Percentiles rank a stretch among this genome's conserved stretches.
These are phyloP conservation scores for Acromyrmex echinatior DNA, from an alignment of 1,140 invertebrate species.

Conservation along the genomic window DNA sequence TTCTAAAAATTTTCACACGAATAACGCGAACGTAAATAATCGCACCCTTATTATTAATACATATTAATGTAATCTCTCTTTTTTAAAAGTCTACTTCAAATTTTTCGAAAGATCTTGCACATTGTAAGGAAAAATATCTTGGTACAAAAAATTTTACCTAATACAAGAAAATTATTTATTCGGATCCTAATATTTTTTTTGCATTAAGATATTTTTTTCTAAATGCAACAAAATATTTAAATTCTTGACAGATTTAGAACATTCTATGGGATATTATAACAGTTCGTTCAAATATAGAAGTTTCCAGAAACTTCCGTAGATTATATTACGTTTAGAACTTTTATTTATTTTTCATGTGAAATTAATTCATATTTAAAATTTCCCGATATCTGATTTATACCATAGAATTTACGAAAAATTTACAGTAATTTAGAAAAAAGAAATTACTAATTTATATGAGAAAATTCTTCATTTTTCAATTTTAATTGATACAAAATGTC, in stretches of 20 bases:
- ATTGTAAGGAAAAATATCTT: too few species aligned
- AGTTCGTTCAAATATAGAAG: background rate
- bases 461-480: slow-evolving; percentile 25
- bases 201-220: too few species aligned
- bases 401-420: background rate
- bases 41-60: background rate
- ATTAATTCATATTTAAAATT: background rate
- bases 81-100: background rate
- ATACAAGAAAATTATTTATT: too few species aligned
- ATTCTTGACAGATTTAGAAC: too few species aligned
- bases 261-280: too few species aligned
- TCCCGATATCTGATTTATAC: background rate
- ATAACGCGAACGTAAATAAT: background rate
- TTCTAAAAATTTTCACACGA: background rate
- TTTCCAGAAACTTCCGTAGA: background rate
- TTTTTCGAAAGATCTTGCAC: background rate
- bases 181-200: too few species aligned
- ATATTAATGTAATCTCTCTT: background rate
- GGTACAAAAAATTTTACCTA: too few species aligned
- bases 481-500: background rate
- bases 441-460: background rate
- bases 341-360: background rate
- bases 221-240: background rate
- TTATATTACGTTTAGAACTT: background rate
- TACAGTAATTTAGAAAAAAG: background rate